These are phyloP conservation scores for Centropus unirufus DNA, from an alignment of 2,113 vertebrate genomes.

Conservation along the genomic window DNA sequence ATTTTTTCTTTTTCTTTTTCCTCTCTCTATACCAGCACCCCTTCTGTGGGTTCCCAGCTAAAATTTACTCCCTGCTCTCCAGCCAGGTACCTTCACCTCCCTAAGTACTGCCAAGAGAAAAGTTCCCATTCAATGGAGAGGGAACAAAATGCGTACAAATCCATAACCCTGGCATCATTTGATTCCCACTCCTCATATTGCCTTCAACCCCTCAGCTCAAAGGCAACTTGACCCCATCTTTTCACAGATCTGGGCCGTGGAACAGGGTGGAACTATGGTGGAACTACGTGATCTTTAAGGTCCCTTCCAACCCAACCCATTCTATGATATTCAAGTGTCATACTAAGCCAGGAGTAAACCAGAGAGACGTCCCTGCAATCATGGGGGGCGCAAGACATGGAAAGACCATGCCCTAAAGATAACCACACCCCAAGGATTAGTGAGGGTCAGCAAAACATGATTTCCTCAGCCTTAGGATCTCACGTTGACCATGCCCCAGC, in stretches of 20 bases:
- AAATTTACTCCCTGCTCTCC: neutral
- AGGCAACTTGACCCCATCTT: neutral
- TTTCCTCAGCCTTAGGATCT: neutral
- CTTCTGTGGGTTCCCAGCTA: neutral
- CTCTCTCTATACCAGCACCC: too few species aligned
- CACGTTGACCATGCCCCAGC: fast-evolving
- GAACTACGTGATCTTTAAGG: too few species aligned
- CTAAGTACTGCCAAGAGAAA: neutral
- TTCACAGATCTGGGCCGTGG: neutral
- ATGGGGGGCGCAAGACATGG: neutral
- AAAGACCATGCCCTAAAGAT: neutral
- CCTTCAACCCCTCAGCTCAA: neutral
- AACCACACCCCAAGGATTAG: neutral
- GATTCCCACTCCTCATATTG: fast-evolving
- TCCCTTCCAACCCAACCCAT: too few species aligned
- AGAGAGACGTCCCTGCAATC: neutral
- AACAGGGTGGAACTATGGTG: too few species aligned
- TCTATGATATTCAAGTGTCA: neutral
- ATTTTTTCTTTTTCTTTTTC: neutral
- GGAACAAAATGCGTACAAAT: neutral
- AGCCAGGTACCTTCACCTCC: neutral
- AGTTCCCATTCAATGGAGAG: neutral
- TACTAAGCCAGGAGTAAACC: neutral
- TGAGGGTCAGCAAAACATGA: fast-evolving
- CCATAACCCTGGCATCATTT: neutral